Conservation (phyloP, 2,888 invertebrate genomes). For the Oeneis ivallda region DNA sequence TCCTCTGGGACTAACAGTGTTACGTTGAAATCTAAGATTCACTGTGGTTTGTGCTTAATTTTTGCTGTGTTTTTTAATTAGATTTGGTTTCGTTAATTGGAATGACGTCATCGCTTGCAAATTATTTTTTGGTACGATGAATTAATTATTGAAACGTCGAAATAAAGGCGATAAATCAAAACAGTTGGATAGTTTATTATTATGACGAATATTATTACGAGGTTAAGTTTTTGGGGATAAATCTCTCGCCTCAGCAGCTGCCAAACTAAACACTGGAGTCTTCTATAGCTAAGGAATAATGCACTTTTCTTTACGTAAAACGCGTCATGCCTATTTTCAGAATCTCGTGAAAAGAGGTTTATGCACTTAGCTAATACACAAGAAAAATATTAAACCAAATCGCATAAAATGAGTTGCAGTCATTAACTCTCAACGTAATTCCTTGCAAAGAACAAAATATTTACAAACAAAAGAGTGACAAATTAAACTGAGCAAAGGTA, state of each 20-base stretch:
- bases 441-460: slow-evolving; percentile 9
- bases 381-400: not conserved
- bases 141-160: slow-evolving; percentile 3
- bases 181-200: slow-evolving; percentile 15
- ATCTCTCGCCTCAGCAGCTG: slow-evolving; percentile 1
- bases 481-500: not conserved
- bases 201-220: slow-evolving; percentile 8
- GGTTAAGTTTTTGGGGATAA: not conserved
- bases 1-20: slow-evolving; percentile 39
- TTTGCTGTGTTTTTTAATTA: slow-evolving; percentile 17
- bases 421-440: not conserved
- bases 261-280: slow-evolving; percentile 21
- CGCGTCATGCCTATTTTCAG: slow-evolving; percentile 18
- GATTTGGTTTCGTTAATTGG: slow-evolving; percentile 31
- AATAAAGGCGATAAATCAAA: not conserved
- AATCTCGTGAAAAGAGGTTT: slow-evolving; percentile 12
- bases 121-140: slow-evolving; percentile 12
- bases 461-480: slow-evolving; percentile 13
- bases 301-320: slow-evolving; percentile 18
- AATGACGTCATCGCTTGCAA: slow-evolving; percentile 42
- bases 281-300: slow-evolving; percentile 16
- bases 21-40: slow-evolving; percentile 33
- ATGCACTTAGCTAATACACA: not conserved
- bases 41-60: slow-evolving; percentile 39
- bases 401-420: slow-evolving; percentile 2